Evolutionary conservation across 2,113 vertebrate genomes (phyloP).

Genomic region (Myotis lucifugus): DNA sequence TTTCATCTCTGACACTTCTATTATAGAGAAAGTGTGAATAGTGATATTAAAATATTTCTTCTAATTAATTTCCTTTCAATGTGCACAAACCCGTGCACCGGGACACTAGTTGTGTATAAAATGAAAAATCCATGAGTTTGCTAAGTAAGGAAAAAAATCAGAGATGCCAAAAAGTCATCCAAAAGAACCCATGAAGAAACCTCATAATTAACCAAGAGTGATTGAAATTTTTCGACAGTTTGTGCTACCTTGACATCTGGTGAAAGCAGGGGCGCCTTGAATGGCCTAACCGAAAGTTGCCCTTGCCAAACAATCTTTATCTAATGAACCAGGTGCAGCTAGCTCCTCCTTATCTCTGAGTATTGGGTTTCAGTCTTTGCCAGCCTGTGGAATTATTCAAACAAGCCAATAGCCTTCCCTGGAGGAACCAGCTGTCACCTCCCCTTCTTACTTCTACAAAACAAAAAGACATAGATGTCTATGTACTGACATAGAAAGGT

Average conservation of each 20-base stretch:
- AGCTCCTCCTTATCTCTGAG: neutral
- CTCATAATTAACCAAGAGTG: constrained; percentile 9
- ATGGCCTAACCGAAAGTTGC: neutral
- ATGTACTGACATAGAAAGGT: neutral
- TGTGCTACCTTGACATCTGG: neutral
- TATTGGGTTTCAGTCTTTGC: neutral
- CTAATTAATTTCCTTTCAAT: too few species aligned
- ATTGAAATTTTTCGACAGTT: neutral
- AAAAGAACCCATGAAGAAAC: neutral
- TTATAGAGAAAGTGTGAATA: too few species aligned
- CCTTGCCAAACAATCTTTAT: constrained; percentile 21
- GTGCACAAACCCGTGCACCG: too few species aligned
- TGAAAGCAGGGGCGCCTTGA: neutral
- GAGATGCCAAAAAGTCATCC: neutral
- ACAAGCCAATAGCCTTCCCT: neutral
- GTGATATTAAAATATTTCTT: too few species aligned
- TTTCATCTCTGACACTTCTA: too few species aligned
- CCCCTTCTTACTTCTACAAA: neutral
- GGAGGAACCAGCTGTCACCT: neutral
- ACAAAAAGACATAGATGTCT: neutral
- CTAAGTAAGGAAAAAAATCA: neutral
- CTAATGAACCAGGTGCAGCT: neutral
- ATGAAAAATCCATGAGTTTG: constrained; percentile 9
- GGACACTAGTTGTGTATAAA: neutral
- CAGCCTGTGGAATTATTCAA: neutral